phyloP scores from a whole-genome alignment of 2,888 invertebrate species.

The Macrosoma leucophasiata region DNA sequence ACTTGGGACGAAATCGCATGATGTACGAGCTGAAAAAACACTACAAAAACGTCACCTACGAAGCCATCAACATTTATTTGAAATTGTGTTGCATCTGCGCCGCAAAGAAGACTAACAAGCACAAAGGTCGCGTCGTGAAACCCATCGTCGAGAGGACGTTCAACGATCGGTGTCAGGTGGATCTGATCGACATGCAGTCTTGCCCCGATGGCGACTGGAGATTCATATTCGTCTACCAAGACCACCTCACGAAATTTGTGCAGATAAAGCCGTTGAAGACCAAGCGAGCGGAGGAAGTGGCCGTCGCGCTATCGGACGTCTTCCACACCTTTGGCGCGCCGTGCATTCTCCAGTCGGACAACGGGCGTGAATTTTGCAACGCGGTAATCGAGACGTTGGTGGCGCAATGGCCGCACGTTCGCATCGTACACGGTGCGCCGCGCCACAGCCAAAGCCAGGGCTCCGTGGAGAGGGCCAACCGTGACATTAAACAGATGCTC shows the following conservation, averaged over 20 bases:
- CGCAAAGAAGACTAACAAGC: constrained; percentile 25
- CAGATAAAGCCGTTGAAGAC: constrained; percentile 35
- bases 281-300: constrained; percentile 38
- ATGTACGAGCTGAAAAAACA: too few species aligned
- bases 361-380: constrained; percentile 31
- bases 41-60: too few species aligned
- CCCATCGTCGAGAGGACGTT: constrained; percentile 29
- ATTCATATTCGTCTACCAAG: constrained; percentile 44
- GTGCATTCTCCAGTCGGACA: constrained; percentile 26
- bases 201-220: constrained; percentile 35
- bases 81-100: constrained; percentile 31
- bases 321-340: constrained; percentile 34
- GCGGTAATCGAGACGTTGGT: constrained; percentile 18
- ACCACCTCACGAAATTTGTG: constrained; percentile 47
- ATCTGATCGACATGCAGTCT: constrained; percentile 41
- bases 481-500: constrained; percentile 36
- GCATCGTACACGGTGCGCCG: constrained; percentile 37
- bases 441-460: constrained; percentile 34
- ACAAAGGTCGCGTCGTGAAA: constrained; percentile 32
- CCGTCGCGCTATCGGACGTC: constrained; percentile 31
- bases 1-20: too few species aligned
- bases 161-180: constrained; percentile 38
- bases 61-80: too few species aligned
- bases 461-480: constrained; percentile 33
- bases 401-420: constrained; percentile 27